Evolutionary conservation across 1,140 invertebrate species (phyloP).

Genomic region (Agrypnia vestita): DNA sequence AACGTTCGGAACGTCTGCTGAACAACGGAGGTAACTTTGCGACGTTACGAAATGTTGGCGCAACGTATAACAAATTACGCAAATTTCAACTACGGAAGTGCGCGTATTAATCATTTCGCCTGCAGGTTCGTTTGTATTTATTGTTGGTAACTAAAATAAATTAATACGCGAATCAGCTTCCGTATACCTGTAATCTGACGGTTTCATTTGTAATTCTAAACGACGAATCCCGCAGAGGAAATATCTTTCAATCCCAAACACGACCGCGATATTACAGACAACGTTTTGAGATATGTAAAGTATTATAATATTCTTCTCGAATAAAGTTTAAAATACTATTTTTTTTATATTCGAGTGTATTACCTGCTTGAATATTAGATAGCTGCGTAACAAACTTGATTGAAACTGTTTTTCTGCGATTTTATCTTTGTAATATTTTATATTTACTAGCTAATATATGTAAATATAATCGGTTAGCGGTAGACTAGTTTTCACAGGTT

Average conservation of each 20-base stretch:
- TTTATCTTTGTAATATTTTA: not conserved
- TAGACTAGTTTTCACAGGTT: too few species aligned
- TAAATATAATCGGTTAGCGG: not conserved
- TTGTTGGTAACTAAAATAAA: conserved; percentile 17
- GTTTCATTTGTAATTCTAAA: conserved; percentile 44
- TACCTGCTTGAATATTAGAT: not conserved
- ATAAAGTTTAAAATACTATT: not conserved
- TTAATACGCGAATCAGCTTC: not conserved
- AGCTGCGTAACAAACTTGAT: too few species aligned
- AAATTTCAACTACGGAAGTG: conserved; percentile 27
- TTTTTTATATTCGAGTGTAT: not conserved
- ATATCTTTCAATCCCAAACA: conserved; percentile 17
- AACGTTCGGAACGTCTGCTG: conserved; percentile 5
- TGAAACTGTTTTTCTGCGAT: not conserved
- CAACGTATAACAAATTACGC: conserved; percentile 23
- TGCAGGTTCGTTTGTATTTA: not conserved
- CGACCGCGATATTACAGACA: not conserved
- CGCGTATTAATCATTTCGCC: not conserved
- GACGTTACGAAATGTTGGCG: conserved; percentile 10
- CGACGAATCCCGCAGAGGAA: conserved; percentile 1
- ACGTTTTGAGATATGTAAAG: not conserved
- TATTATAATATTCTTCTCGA: not conserved
- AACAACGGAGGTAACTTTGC: not conserved
- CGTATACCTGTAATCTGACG: conserved; percentile 17
- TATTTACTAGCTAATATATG: too few species aligned